Percentiles rank a stretch among this genome's conserved stretches.
phyloP scores from a whole-genome alignment of 92 coral and sea anemone species.

The Epizoanthus scotinus region DNA sequence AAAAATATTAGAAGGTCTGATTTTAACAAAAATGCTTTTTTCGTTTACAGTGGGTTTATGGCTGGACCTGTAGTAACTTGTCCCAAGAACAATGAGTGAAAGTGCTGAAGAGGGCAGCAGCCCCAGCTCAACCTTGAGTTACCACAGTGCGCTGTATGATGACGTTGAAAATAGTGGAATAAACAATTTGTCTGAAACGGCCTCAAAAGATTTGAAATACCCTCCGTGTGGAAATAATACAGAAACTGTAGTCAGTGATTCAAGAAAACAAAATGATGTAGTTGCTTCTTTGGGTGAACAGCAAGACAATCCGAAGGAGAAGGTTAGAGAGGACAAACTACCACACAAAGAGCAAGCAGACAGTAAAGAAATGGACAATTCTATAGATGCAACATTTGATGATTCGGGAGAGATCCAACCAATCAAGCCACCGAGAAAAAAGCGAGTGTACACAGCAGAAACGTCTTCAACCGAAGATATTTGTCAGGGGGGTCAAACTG shows the following conservation, averaged over 20 bases:
- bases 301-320: neutral
- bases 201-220: neutral
- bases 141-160: slow-evolving; percentile 15
- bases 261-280: neutral
- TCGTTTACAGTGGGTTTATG: neutral
- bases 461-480: neutral
- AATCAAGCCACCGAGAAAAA: slow-evolving; percentile 34
- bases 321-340: neutral
- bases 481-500: neutral
- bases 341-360: neutral
- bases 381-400: neutral
- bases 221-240: neutral
- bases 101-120: neutral
- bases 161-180: slow-evolving; percentile 3
- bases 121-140: slow-evolving; percentile 28
- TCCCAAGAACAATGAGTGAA: neutral
- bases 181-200: neutral
- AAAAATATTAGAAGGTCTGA: no score
- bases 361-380: neutral
- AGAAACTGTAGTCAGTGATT: neutral
- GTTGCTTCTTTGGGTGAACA: neutral
- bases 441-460: neutral
- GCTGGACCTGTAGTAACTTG: neutral
- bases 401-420: neutral
- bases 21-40: neutral